Evolutionary conservation across 2,888 invertebrate genomes (phyloP).

Genomic region (Alsophila aescularia): DNA sequence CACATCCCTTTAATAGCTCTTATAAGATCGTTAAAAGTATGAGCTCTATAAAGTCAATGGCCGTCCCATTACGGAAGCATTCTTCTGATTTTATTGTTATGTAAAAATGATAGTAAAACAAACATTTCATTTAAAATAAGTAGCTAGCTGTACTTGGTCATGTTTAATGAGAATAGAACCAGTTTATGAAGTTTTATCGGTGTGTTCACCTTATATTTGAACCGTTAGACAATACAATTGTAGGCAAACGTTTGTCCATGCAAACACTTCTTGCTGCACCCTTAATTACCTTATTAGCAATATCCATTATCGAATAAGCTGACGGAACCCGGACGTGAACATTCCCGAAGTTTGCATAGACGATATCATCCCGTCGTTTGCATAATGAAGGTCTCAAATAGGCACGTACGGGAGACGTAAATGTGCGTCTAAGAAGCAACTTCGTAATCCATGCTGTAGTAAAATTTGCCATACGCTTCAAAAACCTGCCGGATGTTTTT

Average conservation of each 20-base stretch:
- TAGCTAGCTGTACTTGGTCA: not conserved
- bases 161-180: too few relatives aligned
- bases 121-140: constrained; percentile 8
- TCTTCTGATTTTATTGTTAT: constrained; percentile 13
- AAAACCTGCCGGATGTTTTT: not conserved
- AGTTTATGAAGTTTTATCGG: constrained; percentile 5
- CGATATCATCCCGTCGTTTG: constrained; percentile 14
- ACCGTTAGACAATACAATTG: not conserved
- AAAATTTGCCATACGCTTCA: not conserved
- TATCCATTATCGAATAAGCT: constrained; percentile 12
- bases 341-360: not conserved
- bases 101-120: constrained; percentile 17
- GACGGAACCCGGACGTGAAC: not conserved
- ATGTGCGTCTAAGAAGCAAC: not conserved
- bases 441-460: not conserved
- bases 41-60: not conserved
- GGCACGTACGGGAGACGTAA: constrained; percentile 7
- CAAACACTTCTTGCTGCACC: not conserved
- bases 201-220: constrained; percentile 13
- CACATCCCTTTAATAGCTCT: constrained; percentile 18
- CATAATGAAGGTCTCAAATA: constrained; percentile 3
- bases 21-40: constrained; percentile 15
- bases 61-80: constrained; percentile 14
- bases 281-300: constrained; percentile 9
- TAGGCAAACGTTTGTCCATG: not conserved